Base-by-base conservation (phyloP, 2,888 invertebrate species). In the Platycheirus albimanus region DNA sequence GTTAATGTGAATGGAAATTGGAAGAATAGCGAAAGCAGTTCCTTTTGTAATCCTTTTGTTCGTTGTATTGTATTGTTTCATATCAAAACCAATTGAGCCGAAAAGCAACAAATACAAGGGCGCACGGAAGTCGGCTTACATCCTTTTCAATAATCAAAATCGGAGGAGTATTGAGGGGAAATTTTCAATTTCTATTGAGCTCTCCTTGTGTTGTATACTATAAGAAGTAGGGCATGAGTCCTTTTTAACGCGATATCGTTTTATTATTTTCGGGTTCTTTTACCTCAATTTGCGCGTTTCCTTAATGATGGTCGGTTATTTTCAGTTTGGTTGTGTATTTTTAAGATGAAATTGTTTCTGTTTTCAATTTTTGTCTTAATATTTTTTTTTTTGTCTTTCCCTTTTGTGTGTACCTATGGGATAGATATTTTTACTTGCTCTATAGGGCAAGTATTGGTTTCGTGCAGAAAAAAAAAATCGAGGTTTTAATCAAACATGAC, bases 261-360 rank as follows among this genome's bases (percentile, higher is more conserved):
- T 71, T 80, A 80, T 76, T 77, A 52, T 56, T 80, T 76, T 75
- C 38, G 70, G 80, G 45, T 58, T 45, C 70, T 80, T 13, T 56
- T 70, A 76, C 80, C 58, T 61, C 64, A 76, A 80, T 76, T 80
- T 76, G 66, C 70, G 70, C 76, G 76, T 76, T 80, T 66, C 76
- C 70, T 45, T 76, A 80, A 80, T 80, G 76, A 70, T 52, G 80
- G 51, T 70, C 76, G 64, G 30, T 24, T 54, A 38, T 15, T 56
- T 13, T n/a, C 8, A 41, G 38, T 49, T 54, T 36, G 64, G 47
- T 77, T 56, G 33, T 15, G 49, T 49, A 19, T 20, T 43, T 38
- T 47, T 47, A 8, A 49, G 30, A 66, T 52, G 19, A 30, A 58
- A 78, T 61, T 58, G 47, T 30, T 38, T 54, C 61, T 33, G 4